These are phyloP conservation scores for Camelus bactrianus DNA, from an alignment of 2,113 vertebrate species.

Conservation along the genomic window DNA sequence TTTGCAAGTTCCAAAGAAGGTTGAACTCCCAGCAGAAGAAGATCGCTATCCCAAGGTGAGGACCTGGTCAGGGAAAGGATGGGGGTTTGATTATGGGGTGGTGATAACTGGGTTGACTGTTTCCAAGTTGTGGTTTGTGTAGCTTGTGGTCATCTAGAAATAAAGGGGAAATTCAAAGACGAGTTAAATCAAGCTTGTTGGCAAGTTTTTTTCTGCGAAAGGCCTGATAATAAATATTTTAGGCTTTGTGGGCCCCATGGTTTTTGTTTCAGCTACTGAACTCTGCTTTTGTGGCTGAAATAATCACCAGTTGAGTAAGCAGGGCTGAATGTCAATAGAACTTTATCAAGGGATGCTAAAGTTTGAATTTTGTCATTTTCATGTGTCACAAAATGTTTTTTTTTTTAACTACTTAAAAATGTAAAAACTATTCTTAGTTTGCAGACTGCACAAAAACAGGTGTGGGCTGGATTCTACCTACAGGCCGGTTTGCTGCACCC, in stretches of 20 bases:
- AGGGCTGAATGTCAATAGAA: too few relatives aligned
- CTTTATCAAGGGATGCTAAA: not conserved
- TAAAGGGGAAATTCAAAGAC: not conserved
- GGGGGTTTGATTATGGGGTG: rapidly evolving
- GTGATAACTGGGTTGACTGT: not conserved
- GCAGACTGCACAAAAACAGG: not conserved
- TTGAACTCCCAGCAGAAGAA: not conserved
- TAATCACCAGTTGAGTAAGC: not conserved
- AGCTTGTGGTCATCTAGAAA: not conserved
- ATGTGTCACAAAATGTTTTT: not conserved
- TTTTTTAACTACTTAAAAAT: not conserved
- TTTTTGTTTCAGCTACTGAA: not conserved
- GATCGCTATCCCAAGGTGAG: not conserved
- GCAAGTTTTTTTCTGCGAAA: not conserved
- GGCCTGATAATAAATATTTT: not conserved
- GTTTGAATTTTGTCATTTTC: not conserved
- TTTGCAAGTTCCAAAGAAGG: not conserved
- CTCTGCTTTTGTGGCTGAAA: not conserved
- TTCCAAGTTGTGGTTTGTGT: not conserved
- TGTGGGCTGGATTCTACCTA: not conserved
- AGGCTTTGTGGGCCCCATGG: not conserved
- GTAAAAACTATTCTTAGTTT: not conserved
- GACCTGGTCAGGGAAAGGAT: rapidly evolving
- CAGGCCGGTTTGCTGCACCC: not conserved
- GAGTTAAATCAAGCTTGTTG: not conserved